Evolutionary conservation across 2,888 invertebrate genomes (phyloP).

Genomic region (Pyrgus malvae): DNA sequence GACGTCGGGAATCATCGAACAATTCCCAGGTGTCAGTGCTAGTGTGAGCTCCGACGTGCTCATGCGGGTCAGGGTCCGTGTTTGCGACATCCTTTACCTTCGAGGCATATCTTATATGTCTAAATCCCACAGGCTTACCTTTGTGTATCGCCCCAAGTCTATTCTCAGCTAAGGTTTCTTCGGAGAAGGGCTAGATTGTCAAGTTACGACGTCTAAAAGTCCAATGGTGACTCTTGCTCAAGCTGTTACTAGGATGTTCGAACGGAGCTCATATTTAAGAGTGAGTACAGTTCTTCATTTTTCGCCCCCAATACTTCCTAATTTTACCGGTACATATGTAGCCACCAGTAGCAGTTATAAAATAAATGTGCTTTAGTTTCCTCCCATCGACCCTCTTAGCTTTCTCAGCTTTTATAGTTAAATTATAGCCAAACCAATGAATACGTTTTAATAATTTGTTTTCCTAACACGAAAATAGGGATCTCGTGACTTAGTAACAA

Average conservation of each 20-base stretch:
- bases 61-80: slow-evolving; percentile 29
- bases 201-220: too few species aligned
- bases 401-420: too few species aligned
- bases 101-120: slow-evolving; percentile 19
- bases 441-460: neutral
- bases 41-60: neutral
- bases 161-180: slow-evolving; percentile 11
- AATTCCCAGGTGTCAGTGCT: slow-evolving; percentile 27
- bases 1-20: slow-evolving; percentile 22
- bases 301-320: too few species aligned
- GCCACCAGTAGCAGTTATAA: too few species aligned
- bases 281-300: slow-evolving; percentile 8
- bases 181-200: slow-evolving; percentile 4
- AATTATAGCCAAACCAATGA: neutral
- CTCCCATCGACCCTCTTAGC: too few species aligned
- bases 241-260: slow-evolving; percentile 7
- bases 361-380: too few species aligned
- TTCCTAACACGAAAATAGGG: too few species aligned
- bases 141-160: neutral
- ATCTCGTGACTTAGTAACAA: slow-evolving; percentile 25
- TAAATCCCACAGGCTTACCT: slow-evolving; percentile 5
- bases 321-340: too few species aligned
- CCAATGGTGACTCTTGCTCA: slow-evolving; percentile 17
- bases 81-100: slow-evolving; percentile 16
- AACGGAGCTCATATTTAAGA: slow-evolving; percentile 16